Conservation (phyloP, 2,797 vertebrate species). For the Xenopus petersii region DNA sequence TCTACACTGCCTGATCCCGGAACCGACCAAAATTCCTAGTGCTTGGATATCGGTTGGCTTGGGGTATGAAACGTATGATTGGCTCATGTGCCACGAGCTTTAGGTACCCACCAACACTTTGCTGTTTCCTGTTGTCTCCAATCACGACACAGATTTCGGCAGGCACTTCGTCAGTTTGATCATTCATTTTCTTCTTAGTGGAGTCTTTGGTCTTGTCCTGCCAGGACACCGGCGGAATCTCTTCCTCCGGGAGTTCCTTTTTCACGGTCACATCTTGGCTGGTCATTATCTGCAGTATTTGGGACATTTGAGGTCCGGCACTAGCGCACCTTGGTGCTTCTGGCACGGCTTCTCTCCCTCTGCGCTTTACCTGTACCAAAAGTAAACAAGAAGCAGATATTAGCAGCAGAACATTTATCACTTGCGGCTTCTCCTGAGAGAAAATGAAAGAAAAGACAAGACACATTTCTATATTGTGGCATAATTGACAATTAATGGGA, state of each 20-base stretch:
- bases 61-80: too few species aligned
- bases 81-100: too few species aligned
- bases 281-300: constrained; percentile 67
- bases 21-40: too few species aligned
- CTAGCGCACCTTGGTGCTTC: too few species aligned
- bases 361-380: background rate
- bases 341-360: background rate
- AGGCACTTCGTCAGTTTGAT: constrained; percentile 74
- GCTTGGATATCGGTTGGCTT: too few species aligned
- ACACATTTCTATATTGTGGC: too few species aligned
- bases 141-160: constrained; percentile 97
- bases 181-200: constrained; percentile 76
- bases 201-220: constrained; percentile 75
- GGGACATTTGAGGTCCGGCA: constrained; percentile 58
- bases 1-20: too few species aligned
- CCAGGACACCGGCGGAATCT: constrained; percentile 68
- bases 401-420: too few species aligned
- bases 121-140: constrained; percentile 85
- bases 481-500: too few species aligned
- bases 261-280: constrained; percentile 78
- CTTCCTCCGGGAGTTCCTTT: constrained; percentile 77
- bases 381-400: background rate
- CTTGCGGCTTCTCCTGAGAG: too few species aligned
- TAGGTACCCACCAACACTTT: constrained; percentile 82
- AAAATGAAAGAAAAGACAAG: too few species aligned